phyloP scores from a whole-genome alignment of 1,140 invertebrate species.

The Drosophila pseudoobscura region DNA sequence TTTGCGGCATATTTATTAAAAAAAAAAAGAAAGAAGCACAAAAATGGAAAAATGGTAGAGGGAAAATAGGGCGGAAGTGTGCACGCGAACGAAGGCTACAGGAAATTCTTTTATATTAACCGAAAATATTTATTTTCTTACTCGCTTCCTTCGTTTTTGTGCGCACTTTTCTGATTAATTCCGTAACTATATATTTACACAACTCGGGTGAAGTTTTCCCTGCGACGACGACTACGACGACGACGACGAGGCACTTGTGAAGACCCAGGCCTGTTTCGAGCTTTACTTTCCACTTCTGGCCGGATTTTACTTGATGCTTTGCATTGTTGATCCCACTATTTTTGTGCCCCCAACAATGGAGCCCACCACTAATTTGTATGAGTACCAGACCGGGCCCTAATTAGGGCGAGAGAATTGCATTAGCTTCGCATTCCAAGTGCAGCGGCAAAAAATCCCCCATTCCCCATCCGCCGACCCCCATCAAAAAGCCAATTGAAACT shows the following conservation, averaged over 20 bases:
- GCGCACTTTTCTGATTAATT: conserved; percentile 77
- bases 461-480: not conserved
- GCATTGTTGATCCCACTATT: conserved; percentile 57
- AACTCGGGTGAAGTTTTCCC: conserved; percentile 62
- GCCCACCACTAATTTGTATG: conserved; percentile 56
- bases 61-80: conserved; percentile 6
- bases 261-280: conserved; percentile 22
- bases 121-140: conserved; percentile 76
- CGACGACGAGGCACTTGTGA: conserved; percentile 20
- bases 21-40: conserved; percentile 49
- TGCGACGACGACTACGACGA: conserved; percentile 15
- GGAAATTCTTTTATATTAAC: conserved; percentile 71
- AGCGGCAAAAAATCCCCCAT: not conserved
- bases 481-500: conserved; percentile 37
- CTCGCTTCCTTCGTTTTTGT: conserved; percentile 38
- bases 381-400: conserved; percentile 49
- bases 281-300: conserved; percentile 62
- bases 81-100: conserved; percentile 8
- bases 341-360: conserved; percentile 44
- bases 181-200: conserved; percentile 73
- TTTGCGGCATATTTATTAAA: conserved; percentile 73
- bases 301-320: conserved; percentile 27
- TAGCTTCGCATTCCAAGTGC: conserved; percentile 61
- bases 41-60: conserved; percentile 3
- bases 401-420: conserved; percentile 65